Evolutionary conservation across 2,888 invertebrate species (phyloP).

Genomic region (Tiphia femorata): DNA sequence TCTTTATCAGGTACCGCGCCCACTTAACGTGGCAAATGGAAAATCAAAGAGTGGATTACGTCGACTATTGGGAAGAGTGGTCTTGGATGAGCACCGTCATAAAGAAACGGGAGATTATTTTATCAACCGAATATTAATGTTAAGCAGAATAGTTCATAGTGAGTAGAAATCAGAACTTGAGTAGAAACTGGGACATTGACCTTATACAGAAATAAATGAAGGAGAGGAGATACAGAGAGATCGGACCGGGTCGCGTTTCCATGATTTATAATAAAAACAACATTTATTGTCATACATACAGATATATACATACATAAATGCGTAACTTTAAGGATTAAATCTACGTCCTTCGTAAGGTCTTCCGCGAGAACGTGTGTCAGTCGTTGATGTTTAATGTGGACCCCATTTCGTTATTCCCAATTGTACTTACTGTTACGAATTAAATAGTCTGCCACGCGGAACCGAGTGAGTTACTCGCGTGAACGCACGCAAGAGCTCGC

Average conservation of each 20-base stretch:
- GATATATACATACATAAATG: constrained; percentile 40
- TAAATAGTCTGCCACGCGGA: background rate
- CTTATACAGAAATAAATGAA: no score
- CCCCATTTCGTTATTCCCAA: background rate
- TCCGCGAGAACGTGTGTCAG: background rate
- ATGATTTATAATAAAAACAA: constrained; percentile 38
- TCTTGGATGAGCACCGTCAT: constrained; percentile 55
- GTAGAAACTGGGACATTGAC: no score
- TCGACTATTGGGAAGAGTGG: constrained; percentile 59
- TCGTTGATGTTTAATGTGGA: background rate
- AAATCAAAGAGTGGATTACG: constrained; percentile 48
- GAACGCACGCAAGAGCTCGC: no score
- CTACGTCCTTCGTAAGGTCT: no score
- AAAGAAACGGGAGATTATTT: constrained; percentile 52
- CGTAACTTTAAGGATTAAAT: constrained; percentile 6
- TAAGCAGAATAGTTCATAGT: no score
- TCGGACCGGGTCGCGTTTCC: background rate
- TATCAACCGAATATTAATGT: no score
- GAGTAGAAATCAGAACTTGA: no score
- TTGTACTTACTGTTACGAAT: background rate
- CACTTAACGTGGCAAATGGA: constrained; percentile 52
- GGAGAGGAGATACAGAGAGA: no score
- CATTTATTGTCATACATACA: constrained; percentile 50
- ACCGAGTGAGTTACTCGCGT: no score
- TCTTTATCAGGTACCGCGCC: constrained; percentile 54